Evolutionary conservation across 2,888 invertebrate genomes (phyloP).

Genomic region (Idaea aversata): DNA sequence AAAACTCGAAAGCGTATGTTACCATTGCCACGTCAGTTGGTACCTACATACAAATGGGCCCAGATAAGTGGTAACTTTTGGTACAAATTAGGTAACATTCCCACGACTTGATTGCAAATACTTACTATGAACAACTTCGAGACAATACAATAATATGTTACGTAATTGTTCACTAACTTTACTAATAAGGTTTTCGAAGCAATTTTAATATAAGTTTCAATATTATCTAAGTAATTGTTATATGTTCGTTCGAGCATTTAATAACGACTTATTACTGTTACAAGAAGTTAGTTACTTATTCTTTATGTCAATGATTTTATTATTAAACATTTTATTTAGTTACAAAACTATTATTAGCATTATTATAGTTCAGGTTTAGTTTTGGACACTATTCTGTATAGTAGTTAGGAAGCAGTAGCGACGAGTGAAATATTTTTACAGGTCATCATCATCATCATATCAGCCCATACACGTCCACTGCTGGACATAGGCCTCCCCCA

Average conservation of each 20-base stretch:
- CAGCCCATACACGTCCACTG: too few relatives aligned
- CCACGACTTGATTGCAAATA: slow-evolving; percentile 26
- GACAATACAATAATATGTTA: slow-evolving; percentile 30
- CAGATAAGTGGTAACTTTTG: slow-evolving; percentile 15
- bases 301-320: not conserved
- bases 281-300: not conserved
- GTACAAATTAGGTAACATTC: slow-evolving; percentile 24
- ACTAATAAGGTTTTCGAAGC: slow-evolving; percentile 34
- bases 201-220: slow-evolving; percentile 13
- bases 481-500: too few relatives aligned
- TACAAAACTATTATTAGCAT: too few relatives aligned
- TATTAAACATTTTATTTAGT: not conserved
- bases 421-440: too few relatives aligned
- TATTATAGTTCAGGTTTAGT: too few relatives aligned
- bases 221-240: not conserved
- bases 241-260: not conserved
- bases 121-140: slow-evolving; percentile 31
- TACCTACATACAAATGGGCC: slow-evolving; percentile 3
- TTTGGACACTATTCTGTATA: too few relatives aligned
- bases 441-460: too few relatives aligned
- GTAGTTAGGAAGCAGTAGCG: too few relatives aligned
- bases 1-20: not conserved
- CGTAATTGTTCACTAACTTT: slow-evolving; percentile 33
- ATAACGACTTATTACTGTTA: not conserved
- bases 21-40: slow-evolving; percentile 9